A percentile compares a stretch with the other conserved stretches of the same genome.
Conservation (phyloP, 2,113 vertebrate genomes). For the Tauraco erythrolophus region DNA sequence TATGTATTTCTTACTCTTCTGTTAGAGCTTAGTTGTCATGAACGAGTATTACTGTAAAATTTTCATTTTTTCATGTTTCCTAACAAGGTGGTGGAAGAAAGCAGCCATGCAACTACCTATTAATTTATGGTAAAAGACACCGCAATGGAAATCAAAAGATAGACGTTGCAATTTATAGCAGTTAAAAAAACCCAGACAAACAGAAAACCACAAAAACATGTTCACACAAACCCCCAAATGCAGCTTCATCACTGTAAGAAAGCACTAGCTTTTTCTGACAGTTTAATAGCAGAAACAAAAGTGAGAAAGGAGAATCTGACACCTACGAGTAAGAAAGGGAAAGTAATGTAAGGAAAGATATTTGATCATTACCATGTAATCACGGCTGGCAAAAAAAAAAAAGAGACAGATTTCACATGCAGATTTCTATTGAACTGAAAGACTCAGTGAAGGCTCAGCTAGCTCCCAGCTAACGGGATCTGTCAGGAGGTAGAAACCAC, state of each 20-base stretch:
- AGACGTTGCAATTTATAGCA: background rate
- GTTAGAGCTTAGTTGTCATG: background rate
- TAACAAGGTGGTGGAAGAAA: background rate
- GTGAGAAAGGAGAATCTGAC: background rate
- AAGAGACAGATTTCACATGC: background rate
- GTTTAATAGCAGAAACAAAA: slow-evolving; percentile 16
- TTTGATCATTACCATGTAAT: background rate
- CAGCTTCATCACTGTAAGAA: background rate
- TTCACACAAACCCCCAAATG: background rate
- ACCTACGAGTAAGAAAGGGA: background rate
- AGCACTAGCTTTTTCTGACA: background rate
- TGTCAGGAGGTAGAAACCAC: background rate
- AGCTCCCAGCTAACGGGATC: background rate
- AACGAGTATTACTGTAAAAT: background rate
- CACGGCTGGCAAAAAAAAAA: background rate
- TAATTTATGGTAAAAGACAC: background rate
- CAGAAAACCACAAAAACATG: background rate
- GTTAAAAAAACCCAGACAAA: background rate
- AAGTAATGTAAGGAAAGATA: background rate
- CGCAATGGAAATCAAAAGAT: background rate
- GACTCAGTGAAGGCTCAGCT: background rate
- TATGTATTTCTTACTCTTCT: background rate
- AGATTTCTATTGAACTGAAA: background rate
- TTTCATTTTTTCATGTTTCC: background rate
- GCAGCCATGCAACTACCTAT: background rate